phyloP scores from a whole-genome alignment of 2,888 invertebrate species.

The Hyppa rectilinea region DNA sequence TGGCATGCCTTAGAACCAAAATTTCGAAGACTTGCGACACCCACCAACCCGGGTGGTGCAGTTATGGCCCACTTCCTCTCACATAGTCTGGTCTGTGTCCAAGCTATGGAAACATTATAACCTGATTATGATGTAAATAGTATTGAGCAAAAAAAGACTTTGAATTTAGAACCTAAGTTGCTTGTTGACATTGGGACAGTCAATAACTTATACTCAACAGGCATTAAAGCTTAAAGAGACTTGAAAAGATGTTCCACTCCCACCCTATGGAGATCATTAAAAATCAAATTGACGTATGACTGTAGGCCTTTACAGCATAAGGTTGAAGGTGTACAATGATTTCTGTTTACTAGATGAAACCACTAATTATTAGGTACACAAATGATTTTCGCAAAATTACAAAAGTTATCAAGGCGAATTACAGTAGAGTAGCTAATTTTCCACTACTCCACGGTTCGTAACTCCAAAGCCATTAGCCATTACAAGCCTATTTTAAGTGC shows the following conservation, averaged over 20 bases:
- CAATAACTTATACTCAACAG: neutral
- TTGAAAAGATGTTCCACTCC: neutral
- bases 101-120: too few relatives aligned
- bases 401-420: neutral
- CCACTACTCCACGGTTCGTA: slow-evolving; percentile 23
- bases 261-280: neutral
- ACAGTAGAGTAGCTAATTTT: neutral
- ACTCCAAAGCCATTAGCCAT: slow-evolving; percentile 13
- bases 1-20: too few relatives aligned
- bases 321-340: neutral
- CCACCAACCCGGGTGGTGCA: too few relatives aligned
- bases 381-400: slow-evolving; percentile 9
- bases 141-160: neutral
- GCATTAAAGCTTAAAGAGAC: neutral
- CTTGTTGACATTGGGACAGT: neutral
- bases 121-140: too few relatives aligned
- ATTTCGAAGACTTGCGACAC: too few relatives aligned
- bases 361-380: neutral
- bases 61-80: too few relatives aligned
- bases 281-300: neutral
- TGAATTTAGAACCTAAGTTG: neutral
- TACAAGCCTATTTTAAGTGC: slow-evolving; percentile 1
- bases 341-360: neutral
- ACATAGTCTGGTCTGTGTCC: too few relatives aligned
- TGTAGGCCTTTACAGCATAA: neutral